Conservation (phyloP, 2,113 vertebrate genomes). For the Irena cyanogastra region DNA sequence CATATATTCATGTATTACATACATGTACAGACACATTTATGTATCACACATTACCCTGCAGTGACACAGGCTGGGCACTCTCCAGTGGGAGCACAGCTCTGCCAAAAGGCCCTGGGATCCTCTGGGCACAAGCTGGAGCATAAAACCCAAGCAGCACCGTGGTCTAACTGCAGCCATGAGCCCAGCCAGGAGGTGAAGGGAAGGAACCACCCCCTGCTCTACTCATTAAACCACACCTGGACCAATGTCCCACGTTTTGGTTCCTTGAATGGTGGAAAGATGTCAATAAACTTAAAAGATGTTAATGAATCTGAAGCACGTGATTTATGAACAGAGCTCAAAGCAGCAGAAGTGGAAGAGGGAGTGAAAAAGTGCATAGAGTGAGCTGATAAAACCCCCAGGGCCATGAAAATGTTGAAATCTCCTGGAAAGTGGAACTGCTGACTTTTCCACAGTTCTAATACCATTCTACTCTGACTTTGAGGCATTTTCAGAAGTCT, state of each 20-base stretch:
- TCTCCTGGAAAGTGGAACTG: background rate
- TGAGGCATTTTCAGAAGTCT: background rate
- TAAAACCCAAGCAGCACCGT: background rate
- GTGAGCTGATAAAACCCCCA: background rate
- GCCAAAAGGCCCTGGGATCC: background rate
- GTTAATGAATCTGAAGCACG: background rate
- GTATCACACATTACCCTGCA: background rate
- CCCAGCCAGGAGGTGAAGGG: background rate
- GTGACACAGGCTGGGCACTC: background rate
- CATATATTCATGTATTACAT: background rate
- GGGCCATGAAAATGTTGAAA: background rate
- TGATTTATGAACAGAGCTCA: background rate
- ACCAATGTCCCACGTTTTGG: background rate
- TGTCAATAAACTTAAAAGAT: background rate
- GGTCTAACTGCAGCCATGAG: too few species aligned
- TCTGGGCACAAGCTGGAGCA: background rate
- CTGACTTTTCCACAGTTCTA: background rate
- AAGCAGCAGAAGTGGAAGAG: background rate
- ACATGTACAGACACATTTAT: too few species aligned
- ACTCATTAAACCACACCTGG: background rate
- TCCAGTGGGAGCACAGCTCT: background rate
- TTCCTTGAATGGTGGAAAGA: background rate
- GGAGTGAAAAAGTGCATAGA: background rate
- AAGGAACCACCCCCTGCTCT: background rate
- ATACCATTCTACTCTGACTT: background rate